These are phyloP conservation scores for Matsumurasca onukii DNA, from an alignment of 1,140 invertebrate species.

Conservation along the genomic window DNA sequence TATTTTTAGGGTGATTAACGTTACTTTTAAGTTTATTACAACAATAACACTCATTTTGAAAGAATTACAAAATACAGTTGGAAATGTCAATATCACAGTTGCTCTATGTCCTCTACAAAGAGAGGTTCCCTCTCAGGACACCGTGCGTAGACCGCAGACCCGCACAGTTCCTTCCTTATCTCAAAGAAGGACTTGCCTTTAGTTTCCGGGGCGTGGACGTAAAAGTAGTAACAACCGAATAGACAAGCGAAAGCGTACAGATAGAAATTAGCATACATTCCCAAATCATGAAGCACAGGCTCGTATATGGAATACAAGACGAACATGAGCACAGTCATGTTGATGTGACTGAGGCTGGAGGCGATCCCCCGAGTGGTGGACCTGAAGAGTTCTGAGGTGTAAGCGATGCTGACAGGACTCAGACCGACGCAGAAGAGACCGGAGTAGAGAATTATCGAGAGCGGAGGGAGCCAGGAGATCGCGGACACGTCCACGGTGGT, in stretches of 20 bases:
- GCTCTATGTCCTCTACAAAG: constrained; percentile 8
- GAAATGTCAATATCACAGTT: no score
- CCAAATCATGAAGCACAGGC: constrained; percentile 50
- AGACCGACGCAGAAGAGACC: constrained; percentile 4
- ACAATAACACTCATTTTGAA: no score
- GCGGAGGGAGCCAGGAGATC: not conserved
- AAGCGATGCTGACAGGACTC: constrained; percentile 4
- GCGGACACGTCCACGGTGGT: not conserved
- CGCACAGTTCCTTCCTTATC: constrained; percentile 48
- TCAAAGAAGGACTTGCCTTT: constrained; percentile 74
- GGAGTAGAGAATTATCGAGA: constrained; percentile 6
- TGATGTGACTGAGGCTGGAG: constrained; percentile 48
- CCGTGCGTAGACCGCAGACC: not conserved
- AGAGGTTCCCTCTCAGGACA: not conserved
- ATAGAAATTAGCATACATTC: constrained; percentile 62
- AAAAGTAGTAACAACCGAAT: constrained; percentile 60
- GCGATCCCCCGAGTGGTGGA: constrained; percentile 51
- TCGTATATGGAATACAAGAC: constrained; percentile 49
- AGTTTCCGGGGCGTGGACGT: constrained; percentile 77
- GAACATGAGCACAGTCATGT: constrained; percentile 47
- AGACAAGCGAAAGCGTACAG: constrained; percentile 61
- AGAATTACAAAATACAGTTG: no score
- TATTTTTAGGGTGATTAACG: no score
- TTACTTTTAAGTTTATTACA: no score
- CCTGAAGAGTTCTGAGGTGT: constrained; percentile 37